Conservation (phyloP, 2,888 invertebrate genomes). For the Drosophila testacea region DNA sequence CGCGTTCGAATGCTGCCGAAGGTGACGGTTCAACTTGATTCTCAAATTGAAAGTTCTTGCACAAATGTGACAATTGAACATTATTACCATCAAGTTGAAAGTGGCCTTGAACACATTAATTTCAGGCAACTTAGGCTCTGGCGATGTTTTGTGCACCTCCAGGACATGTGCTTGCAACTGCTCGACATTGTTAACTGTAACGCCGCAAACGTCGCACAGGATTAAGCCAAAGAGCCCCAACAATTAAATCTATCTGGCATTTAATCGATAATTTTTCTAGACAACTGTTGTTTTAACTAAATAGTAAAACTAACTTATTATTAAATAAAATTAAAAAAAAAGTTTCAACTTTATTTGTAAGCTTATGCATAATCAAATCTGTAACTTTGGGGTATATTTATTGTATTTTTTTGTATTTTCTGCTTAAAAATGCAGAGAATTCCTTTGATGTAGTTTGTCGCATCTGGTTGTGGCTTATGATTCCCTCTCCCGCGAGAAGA, state of each 20-base stretch:
- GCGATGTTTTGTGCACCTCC: conserved; percentile 24
- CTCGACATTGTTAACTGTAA: conserved; percentile 60
- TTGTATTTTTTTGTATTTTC: conserved; percentile 26
- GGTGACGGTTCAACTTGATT: conserved; percentile 78
- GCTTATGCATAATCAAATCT: conserved; percentile 14
- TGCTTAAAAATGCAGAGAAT: conserved; percentile 50
- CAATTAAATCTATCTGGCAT: too few species aligned
- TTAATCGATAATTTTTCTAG: too few species aligned
- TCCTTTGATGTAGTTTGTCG: conserved; percentile 67
- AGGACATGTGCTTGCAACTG: conserved; percentile 65
- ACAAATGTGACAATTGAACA: conserved; percentile 67
- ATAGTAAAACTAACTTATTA: too few species aligned
- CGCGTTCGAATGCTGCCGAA: conserved; percentile 61
- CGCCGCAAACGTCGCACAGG: conserved; percentile 80
- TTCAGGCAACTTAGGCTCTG: background rate
- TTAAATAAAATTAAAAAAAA: too few species aligned
- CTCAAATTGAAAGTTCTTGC: conserved; percentile 71
- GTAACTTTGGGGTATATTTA: conserved; percentile 4
- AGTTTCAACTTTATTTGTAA: too few species aligned
- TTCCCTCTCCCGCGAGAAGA: background rate
- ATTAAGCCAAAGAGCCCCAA: too few species aligned
- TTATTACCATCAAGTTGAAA: background rate
- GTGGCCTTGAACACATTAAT: background rate
- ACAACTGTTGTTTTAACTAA: too few species aligned
- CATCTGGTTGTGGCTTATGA: conserved; percentile 33